These are phyloP conservation scores for Patiria miniata DNA, from an alignment of 35 echinoderm and acorn worm species.

Conservation along the genomic window DNA sequence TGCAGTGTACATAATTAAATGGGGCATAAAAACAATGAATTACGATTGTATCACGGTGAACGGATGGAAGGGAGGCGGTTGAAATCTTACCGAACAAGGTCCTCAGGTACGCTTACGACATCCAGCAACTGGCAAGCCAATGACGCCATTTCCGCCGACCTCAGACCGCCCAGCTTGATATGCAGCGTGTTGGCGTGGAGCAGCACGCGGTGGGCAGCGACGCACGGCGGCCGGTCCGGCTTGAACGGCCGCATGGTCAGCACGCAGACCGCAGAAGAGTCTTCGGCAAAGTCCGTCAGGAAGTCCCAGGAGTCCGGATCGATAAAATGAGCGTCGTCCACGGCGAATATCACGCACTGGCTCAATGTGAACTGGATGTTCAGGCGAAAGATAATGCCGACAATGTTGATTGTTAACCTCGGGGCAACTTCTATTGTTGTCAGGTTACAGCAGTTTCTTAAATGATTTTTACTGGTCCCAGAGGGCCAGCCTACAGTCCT, in stretches of 20 bases:
- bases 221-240: constrained; percentile 50
- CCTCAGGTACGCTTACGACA: constrained; percentile 72
- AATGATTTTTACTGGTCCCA: too few relatives aligned
- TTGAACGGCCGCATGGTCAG: constrained; percentile 76
- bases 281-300: constrained; percentile 69
- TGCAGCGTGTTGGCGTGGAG: constrained; percentile 54
- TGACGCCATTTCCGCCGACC: constrained; percentile 69
- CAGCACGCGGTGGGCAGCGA: constrained; percentile 61
- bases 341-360: constrained; percentile 73
- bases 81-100: constrained; percentile 81
- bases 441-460: too few relatives aligned
- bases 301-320: constrained; percentile 95
- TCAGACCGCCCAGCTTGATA: constrained; percentile 68
- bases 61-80: too few relatives aligned
- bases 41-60: too few relatives aligned
- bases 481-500: too few relatives aligned
- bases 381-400: background rate
- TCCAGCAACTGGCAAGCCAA: constrained; percentile 94
- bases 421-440: too few relatives aligned
- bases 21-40: too few relatives aligned
- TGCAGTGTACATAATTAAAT: too few relatives aligned
- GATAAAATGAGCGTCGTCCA: constrained; percentile 95
- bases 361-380: constrained; percentile 64
- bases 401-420: too few relatives aligned
- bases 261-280: constrained; percentile 74